phyloP scores from a whole-genome alignment of 2,113 vertebrate genomes.

The Bubalus kerabau region DNA sequence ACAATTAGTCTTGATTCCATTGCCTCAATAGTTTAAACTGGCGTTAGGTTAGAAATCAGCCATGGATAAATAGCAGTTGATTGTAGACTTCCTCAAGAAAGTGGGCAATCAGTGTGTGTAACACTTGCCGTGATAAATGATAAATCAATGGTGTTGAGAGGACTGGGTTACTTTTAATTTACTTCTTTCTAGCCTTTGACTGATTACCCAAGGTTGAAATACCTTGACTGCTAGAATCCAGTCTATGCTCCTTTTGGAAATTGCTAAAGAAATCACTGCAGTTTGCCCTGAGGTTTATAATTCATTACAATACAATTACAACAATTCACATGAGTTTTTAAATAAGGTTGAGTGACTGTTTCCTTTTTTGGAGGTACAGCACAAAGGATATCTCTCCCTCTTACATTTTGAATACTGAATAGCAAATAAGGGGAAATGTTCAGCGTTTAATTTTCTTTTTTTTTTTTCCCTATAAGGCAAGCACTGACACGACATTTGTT shows the following conservation, averaged over 20 bases:
- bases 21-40: neutral
- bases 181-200: neutral
- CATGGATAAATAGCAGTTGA: neutral
- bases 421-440: neutral
- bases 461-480: neutral
- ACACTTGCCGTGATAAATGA: neutral
- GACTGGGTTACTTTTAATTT: constrained; percentile 1
- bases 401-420: constrained; percentile 4
- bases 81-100: neutral
- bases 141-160: neutral
- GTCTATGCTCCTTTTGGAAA: neutral
- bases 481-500: neutral
- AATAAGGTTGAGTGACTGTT: neutral
- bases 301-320: neutral
- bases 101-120: neutral
- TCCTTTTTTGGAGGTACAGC: neutral
- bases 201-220: neutral
- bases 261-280: neutral
- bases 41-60: neutral
- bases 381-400: neutral
- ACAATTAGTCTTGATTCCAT: neutral
- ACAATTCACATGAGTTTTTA: neutral
- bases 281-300: neutral
- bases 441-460: neutral
- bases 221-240: neutral